Percentiles rank a stretch among this genome's conserved stretches.
Evolutionary conservation across 1,140 invertebrate species (phyloP).

Genomic region (Phymorhynchus buccinoides): DNA sequence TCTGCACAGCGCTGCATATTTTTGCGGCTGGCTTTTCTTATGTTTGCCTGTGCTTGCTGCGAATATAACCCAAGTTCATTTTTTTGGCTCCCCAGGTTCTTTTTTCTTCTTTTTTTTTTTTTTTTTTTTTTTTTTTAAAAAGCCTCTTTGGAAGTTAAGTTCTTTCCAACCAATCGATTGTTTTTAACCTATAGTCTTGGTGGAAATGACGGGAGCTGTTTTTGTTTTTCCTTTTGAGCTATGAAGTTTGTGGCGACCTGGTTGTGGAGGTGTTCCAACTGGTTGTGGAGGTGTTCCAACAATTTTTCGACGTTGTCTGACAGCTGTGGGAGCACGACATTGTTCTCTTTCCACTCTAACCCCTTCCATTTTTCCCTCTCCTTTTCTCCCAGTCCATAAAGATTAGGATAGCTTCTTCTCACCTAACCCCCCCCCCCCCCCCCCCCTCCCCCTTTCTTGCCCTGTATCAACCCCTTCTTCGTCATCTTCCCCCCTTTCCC

Average conservation of each 20-base stretch:
- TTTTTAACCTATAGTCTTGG: too few relatives aligned
- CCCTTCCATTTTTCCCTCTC: background rate
- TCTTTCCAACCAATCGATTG: background rate
- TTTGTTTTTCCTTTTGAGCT: background rate
- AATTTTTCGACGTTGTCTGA: background rate
- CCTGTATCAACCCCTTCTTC: too few relatives aligned
- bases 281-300: background rate
- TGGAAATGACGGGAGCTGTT: background rate
- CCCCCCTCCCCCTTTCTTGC: background rate
- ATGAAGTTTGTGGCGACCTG: background rate
- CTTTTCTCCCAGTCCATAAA: background rate
- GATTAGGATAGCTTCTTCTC: too few relatives aligned
- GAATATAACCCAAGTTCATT: background rate
- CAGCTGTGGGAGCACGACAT: conserved; percentile 28
- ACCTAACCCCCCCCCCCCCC: background rate
- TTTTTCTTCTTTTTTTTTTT: background rate
- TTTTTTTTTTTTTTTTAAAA: background rate
- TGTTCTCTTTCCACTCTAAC: background rate
- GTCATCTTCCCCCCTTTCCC: background rate
- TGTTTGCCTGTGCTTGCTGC: background rate
- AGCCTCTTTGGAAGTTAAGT: background rate
- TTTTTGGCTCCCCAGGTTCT: background rate
- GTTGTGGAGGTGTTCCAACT: too few relatives aligned
- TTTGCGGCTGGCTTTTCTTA: background rate
- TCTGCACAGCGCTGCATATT: background rate